Evolutionary conservation across 1,140 invertebrate genomes (phyloP), one percentile per base, ranked within the genome.

Genomic region (Polypedilum pembai): DNA sequence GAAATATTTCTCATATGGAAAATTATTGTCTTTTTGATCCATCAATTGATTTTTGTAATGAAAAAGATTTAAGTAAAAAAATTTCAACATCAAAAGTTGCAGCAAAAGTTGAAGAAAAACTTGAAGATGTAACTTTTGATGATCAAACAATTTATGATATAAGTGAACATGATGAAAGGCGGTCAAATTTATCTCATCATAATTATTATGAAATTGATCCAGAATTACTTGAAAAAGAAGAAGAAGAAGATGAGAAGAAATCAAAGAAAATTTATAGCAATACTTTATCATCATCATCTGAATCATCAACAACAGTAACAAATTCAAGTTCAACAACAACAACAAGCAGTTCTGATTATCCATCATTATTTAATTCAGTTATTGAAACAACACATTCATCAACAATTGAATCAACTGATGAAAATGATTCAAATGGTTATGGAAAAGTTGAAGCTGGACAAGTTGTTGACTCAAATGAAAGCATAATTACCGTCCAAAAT

Each of bases 21-120:
- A 82, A 82, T 75, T 82, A 82, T 74, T 82, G 80, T 45, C 78
- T 82, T 0, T 82, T 82, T 73, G 81, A 82, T 79, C 81, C 81
- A 0, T 74, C 72, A 63, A 78, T 80, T 17, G 81, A 82, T 65
- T 82, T 82, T 21, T 80, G 82, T 33, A 82, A 82, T 69, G 81
- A 82, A 72, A 82, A 82, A 72, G 78, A 80, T 12, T 74, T 81
- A 69, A 20, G n/a, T n/a, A 69, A 69, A 21, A 69, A 18, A 56
- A 56, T 56, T 56, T 8, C 10, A n/a, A n/a, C n/a, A 18, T 3
- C 65, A 21, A 69, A 21, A 69, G 20, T 69, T 20, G 17, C 65
- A 69, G 18, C 20, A 20, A 18, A 69, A 18, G 5, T 18, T 8
- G 65, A 69, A 18, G 65, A 69, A 18, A 69, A 21, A 20, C 7